Evolutionary conservation across 2,797 vertebrate genomes (phyloP), one percentile per base, ranked within the genome.

Genomic region (Acrossocheilus fasciatus): DNA sequence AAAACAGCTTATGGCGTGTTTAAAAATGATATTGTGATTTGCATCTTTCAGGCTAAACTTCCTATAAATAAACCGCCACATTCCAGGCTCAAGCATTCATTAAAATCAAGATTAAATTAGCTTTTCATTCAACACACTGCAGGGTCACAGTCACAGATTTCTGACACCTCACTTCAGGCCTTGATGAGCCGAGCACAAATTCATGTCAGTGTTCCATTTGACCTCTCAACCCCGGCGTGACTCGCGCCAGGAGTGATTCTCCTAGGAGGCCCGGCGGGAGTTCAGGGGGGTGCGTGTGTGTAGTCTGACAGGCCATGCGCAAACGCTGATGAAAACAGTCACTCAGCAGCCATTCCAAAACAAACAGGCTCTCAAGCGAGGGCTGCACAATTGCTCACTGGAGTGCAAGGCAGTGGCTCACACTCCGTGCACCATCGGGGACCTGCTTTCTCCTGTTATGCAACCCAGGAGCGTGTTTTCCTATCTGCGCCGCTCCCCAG

Each of bases 381-480:
- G 73, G 4, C 68, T 85, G 69, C 80, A 82, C 89, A 84, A 88
- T 84, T 79, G 81, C 83, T 89, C 83, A 85, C 59, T 83, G 83
- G 78, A 87, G 85, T 76, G 83, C 70, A 45, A 89, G 84, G 73
- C 43, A 85, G 81, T 45, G 72, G 43, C 78, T 83, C 41, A 52
- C 70, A 62, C 86, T 86, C 77, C 30, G 23, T 50, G 75, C 69
- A 73, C 87, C 91, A 88, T 90, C 88, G 87, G 90, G 90, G 89
- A 93, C 87, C 90, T 88, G 87, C 90, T 74, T 77, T 82, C 86
- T 88, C 77, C 83, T 86, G 89, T 94, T 95, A 93, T 50, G 90
- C 89, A 94, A 95, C 91, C 82, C 76, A 73, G 64, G 85, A 81
- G 26, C 26, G 69, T 87, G 86, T 88, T 88, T 89, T 89, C 86